Base-by-base conservation (phyloP, 2,797 vertebrate species). In the Pantherophis alleghaniensis region DNA sequence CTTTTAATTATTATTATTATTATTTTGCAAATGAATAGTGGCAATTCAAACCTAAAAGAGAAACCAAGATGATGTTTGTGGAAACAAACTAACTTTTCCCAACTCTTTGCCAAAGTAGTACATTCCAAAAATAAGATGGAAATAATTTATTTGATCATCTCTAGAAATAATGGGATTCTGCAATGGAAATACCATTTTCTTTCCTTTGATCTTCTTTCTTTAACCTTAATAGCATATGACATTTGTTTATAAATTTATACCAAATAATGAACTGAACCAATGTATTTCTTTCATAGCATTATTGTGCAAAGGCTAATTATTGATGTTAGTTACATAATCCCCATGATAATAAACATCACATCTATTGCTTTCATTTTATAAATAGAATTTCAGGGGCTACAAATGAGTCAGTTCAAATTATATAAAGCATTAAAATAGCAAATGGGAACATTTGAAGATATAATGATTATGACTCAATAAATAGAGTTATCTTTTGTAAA, bases 391-490 rank as follows among this genome's bases (percentile, higher is more conserved):
- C 42, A 28, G 69, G 89, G 16, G 4, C 87, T 28, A 74, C 28
- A 83, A 47, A 47, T 83, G 42, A 91, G 92, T 22, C 20, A 69
- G 86, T 79, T 63, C 88, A 92, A 90, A 66, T 47, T 92, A 92
- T 69, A 79, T 57, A 66, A 63, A 28, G 56, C 86, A 79, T 60
- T 88, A 7, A 53, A 94, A 42, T 88, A 94, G 0, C 37, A 87
- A 91, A 93, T 93, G 51, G 88, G 42, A 56, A 59, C 93, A 24
- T 95, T 95, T 37, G 53, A 94, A 88, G 47, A 26, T 79, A 69
- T 91, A 89, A 63, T 28, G 20, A 63, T 37, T 18, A 42, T 94
- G 47, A 94, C 87, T 42, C 91, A 86, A 87, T 3, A 57, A 86
- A 89, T 0, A 0, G 4, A 0, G 0, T 89, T 51, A 53, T 91